Base-by-base conservation (phyloP, 2,113 vertebrate species). In the Malurus alboscapulatus region DNA sequence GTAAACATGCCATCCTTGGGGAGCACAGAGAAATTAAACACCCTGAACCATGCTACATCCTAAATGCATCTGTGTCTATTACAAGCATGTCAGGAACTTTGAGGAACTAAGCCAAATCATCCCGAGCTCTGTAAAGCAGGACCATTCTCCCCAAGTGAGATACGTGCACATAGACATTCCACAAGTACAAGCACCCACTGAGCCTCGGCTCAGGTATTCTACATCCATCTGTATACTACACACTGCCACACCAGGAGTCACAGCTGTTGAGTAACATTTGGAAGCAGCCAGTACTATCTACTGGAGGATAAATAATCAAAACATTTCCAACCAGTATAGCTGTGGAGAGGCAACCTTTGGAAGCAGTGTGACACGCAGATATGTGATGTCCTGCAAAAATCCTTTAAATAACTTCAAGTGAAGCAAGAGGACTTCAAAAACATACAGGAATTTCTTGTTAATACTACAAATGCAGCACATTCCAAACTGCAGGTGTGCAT, bases 361-460 rank as follows among this genome's bases (percentile, higher is more conserved):
- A 44, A 63, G 47, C 22, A 11, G 38, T 38, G n/a, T 6, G 1
- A 72, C 0, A 0, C 34, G 67, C 16, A 55, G 24, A 2, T 76
- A 38, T 21, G 15, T 20, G 50, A 57, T 17, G 4, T 54, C 40
- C 69, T 47, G 34, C 51, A 94, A 82, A 87, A 69, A 32, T 44
- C n/a, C 7, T 61, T 79, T 13, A 40, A 79, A 62, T 62, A 69
- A 66, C 26, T 83, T 88, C 47, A 72, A 38, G 42, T 65, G 29
- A 22, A 93, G 9, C 51, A 57, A 80, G 21, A 90, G 21, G 34
- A 71, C 48, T 82, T 89, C 21, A 81, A 67, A 93, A 92, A 7
- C 32, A 50, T 30, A 47, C 6, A 42, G 16, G 1, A 38, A 20
- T 74, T 81, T 84, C n/a, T 92, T 27, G 30, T 48, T 44, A 84